Percentiles rank a stretch among this genome's conserved stretches.
Evolutionary conservation across 2,797 vertebrate genomes (phyloP).

Genomic region (Lophius americanus): DNA sequence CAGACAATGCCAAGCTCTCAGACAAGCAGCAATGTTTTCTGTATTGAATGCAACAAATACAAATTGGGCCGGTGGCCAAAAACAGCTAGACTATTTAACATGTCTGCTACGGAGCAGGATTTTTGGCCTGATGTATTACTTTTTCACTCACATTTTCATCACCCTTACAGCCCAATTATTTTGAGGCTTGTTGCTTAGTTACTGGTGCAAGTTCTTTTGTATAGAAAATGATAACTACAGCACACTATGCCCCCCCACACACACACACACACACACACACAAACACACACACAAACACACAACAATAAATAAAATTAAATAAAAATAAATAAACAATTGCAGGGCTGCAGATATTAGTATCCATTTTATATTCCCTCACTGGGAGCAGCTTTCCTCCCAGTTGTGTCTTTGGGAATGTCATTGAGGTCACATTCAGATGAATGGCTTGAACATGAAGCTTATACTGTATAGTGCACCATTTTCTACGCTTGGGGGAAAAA

Average conservation of each 20-base stretch:
- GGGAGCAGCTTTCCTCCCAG: conserved; percentile 54
- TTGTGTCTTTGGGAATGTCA: conserved; percentile 56
- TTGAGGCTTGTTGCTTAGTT: conserved; percentile 77
- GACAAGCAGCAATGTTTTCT: conserved; percentile 32
- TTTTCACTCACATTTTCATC: conserved; percentile 73
- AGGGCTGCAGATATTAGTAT: conserved; percentile 74
- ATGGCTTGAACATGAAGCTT: conserved; percentile 52
- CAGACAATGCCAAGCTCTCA: conserved; percentile 40
- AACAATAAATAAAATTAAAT: too few relatives aligned
- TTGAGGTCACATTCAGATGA: conserved; percentile 56
- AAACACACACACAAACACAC: too few relatives aligned
- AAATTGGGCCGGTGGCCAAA: conserved; percentile 51
- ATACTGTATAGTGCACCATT: conserved; percentile 31
- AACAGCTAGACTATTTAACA: conserved; percentile 44
- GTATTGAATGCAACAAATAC: conserved; percentile 39
- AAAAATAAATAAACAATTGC: conserved; percentile 56
- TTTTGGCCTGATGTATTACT: conserved; percentile 52
- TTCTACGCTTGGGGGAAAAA: conserved; percentile 43
- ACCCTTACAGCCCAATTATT: conserved; percentile 67
- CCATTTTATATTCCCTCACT: conserved; percentile 68
- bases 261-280: too few relatives aligned
- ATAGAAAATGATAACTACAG: conserved; percentile 67
- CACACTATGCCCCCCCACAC: conserved; percentile 17
- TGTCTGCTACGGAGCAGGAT: conserved; percentile 39
- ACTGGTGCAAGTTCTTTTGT: conserved; percentile 73